A percentile compares a stretch with the other conserved stretches of the same genome.
Conservation (phyloP, 2,797 vertebrate species). For the Thamnophis elegans region DNA sequence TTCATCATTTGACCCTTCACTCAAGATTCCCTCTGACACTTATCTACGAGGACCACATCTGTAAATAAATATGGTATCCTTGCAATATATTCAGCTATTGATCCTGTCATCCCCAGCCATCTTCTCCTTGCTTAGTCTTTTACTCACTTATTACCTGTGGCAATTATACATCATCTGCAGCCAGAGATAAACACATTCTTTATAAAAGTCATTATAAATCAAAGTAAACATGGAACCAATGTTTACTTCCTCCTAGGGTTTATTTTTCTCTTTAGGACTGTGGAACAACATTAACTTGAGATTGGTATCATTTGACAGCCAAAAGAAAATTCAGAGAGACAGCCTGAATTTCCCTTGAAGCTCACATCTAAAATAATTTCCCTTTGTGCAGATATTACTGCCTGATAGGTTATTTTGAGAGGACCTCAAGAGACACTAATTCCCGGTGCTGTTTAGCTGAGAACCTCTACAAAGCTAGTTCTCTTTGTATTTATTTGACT, state of each 20-base stretch:
- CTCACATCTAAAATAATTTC: not conserved
- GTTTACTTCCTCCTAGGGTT: not conserved
- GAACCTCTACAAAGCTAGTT: not conserved
- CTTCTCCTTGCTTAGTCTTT: not conserved
- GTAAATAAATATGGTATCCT: not conserved
- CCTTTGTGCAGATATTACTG: not conserved
- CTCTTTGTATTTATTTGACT: not conserved
- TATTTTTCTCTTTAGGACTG: not conserved
- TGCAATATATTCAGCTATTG: not conserved
- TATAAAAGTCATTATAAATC: not conserved
- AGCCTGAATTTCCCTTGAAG: not conserved
- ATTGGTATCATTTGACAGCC: not conserved
- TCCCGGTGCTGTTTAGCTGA: not conserved
- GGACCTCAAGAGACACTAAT: not conserved
- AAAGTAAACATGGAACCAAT: not conserved
- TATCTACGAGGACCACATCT: not conserved
- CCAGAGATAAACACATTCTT: not conserved
- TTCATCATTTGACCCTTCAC: not conserved
- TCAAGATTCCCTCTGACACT: not conserved
- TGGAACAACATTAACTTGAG: not conserved
- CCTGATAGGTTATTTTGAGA: not conserved
- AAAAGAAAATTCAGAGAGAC: constrained; percentile 4
- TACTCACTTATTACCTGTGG: not conserved
- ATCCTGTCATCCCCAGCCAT: not conserved
- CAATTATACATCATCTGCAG: not conserved